A percentile compares a stretch with the other conserved stretches of the same genome.
These are phyloP conservation scores for Dolichoris vasculosae DNA, from an alignment of 1,140 invertebrate species.

Conservation along the genomic window DNA sequence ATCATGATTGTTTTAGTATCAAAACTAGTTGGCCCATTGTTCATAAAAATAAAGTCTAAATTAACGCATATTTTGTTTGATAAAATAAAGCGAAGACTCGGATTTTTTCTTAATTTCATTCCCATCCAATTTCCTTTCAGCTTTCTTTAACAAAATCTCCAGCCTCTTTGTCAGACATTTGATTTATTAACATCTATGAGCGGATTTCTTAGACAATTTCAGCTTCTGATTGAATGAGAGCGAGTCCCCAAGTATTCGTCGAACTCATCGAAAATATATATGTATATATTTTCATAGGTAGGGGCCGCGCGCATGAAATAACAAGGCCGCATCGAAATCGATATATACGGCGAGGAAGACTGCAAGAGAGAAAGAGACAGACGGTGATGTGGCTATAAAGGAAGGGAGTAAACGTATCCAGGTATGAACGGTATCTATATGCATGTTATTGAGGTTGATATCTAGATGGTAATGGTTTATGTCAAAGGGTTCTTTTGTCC, in stretches of 20 bases:
- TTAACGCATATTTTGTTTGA: background rate
- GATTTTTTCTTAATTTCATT: background rate
- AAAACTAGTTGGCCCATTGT: no score
- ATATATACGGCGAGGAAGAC: constrained; percentile 1
- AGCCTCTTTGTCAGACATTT: background rate
- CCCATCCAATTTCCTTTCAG: background rate
- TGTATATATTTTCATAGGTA: background rate
- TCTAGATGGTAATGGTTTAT: background rate
- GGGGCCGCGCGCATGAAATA: background rate
- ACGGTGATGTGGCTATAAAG: background rate
- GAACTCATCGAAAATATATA: no score
- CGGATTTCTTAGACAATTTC: background rate
- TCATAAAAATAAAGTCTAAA: no score
- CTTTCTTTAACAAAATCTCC: background rate
- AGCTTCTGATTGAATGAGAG: constrained; percentile 25
- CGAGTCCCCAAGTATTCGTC: background rate
- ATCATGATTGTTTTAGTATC: no score
- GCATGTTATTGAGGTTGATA: constrained; percentile 1
- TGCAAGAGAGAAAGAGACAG: background rate
- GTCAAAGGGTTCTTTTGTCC: background rate
- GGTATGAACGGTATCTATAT: background rate
- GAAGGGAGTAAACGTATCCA: background rate
- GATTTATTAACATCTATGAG: background rate
- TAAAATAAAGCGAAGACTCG: constrained; percentile 9
- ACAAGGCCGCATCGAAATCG: constrained; percentile 30